These are phyloP conservation scores for Scaptodrosophila lebanonensis DNA, from an alignment of 1,140 invertebrate genomes.

Conservation along the genomic window DNA sequence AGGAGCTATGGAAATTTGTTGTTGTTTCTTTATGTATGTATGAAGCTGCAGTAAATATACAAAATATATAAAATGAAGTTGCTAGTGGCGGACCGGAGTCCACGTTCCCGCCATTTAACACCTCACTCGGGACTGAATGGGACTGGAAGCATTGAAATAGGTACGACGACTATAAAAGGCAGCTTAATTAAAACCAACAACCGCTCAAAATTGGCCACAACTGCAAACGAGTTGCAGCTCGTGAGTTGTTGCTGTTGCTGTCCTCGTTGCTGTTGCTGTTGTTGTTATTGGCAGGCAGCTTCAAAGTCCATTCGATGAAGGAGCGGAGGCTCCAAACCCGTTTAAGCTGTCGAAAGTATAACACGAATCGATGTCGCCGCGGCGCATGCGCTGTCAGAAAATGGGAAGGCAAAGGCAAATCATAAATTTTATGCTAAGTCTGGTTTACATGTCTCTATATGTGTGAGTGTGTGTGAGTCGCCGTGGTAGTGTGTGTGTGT, in stretches of 20 bases:
- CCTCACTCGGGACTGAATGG: conserved; percentile 14
- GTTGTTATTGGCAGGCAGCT: too few species aligned
- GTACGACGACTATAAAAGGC: conserved; percentile 1
- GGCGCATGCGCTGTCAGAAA: conserved; percentile 23
- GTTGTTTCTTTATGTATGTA: conserved; percentile 22
- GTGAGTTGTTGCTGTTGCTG: too few species aligned
- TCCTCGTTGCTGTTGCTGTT: too few species aligned
- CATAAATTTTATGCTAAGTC: conserved; percentile 67
- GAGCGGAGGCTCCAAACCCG: conserved; percentile 47
- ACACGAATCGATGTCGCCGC: conserved; percentile 38
- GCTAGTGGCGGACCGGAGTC: too few species aligned
- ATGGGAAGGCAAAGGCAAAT: conserved; percentile 56
- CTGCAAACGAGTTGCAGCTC: conserved; percentile 19
- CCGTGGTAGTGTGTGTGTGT: conserved; percentile 7
- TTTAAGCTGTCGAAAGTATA: conserved; percentile 37
- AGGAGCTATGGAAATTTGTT: too few species aligned
- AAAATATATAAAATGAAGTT: conserved; percentile 34
- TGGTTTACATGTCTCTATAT: conserved; percentile 3
- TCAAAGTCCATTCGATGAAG: conserved; percentile 53
- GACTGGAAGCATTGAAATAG: neutral
- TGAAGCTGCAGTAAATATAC: too few species aligned
- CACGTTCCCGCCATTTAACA: conserved; percentile 50
- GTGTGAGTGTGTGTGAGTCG: neutral
- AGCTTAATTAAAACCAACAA: conserved; percentile 61
- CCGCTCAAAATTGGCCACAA: conserved; percentile 16